Percentiles rank a stretch among this genome's conserved stretches.
Conservation (phyloP, 2,113 vertebrate genomes). For the Dipodomys spectabilis region DNA sequence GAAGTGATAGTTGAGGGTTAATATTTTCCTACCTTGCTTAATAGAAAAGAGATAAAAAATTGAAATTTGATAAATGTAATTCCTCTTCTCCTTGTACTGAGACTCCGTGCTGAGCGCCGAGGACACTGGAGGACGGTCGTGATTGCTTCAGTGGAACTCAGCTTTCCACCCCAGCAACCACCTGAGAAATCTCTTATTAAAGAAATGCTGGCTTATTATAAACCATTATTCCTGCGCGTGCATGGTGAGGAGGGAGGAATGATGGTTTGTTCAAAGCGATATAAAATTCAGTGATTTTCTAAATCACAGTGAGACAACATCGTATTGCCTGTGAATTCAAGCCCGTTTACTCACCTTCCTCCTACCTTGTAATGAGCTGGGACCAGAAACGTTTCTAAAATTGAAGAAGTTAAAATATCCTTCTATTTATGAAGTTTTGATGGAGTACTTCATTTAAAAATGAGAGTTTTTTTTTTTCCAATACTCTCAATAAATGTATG, state of each 20-base stretch:
- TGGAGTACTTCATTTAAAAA: neutral
- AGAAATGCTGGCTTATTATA: slow-evolving; percentile 70
- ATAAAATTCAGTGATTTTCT: slow-evolving; percentile 65
- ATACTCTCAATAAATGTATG: neutral
- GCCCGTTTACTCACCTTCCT: neutral
- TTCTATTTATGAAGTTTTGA: neutral
- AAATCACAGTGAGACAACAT: slow-evolving; percentile 52
- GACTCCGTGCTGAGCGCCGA: slow-evolving; percentile 50
- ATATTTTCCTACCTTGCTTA: slow-evolving; percentile 70
- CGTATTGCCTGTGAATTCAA: slow-evolving; percentile 27
- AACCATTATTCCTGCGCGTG: slow-evolving; percentile 81
- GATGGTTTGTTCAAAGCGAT: slow-evolving; percentile 55
- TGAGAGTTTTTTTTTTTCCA: neutral
- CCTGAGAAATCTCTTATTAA: slow-evolving; percentile 79
- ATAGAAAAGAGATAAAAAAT: slow-evolving; percentile 72
- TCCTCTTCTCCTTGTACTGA: slow-evolving; percentile 67
- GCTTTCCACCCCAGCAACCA: slow-evolving; percentile 57
- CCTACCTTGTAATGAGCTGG: neutral
- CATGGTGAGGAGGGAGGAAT: slow-evolving; percentile 75
- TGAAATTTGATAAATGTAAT: slow-evolving; percentile 75
- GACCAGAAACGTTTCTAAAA: neutral
- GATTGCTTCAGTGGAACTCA: slow-evolving; percentile 79
- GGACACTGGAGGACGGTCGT: slow-evolving; percentile 80
- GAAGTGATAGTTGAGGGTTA: slow-evolving; percentile 42
- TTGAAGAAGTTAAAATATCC: neutral